These are phyloP conservation scores for Nomada ruficornis DNA, from an alignment of 2,888 invertebrate genomes.

Conservation along the genomic window DNA sequence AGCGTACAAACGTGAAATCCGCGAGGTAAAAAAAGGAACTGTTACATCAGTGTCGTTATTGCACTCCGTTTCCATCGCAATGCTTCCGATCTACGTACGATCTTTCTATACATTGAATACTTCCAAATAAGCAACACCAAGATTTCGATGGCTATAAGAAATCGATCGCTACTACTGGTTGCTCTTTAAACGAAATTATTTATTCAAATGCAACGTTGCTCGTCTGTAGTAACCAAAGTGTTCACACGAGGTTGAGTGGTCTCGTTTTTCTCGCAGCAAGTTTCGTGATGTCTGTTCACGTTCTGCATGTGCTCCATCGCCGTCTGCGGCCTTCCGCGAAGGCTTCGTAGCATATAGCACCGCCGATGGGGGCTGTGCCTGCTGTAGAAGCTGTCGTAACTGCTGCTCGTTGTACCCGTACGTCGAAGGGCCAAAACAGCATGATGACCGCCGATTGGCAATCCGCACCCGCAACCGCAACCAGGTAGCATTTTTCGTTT, in stretches of 20 bases:
- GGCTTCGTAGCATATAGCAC: constrained; percentile 76
- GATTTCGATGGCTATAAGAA: background rate
- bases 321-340: constrained; percentile 18
- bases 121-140: constrained; percentile 1
- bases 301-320: background rate
- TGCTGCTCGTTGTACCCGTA: constrained; percentile 77
- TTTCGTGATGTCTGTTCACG: constrained; percentile 18
- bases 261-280: constrained; percentile 28
- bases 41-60: background rate
- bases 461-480: constrained; percentile 59
- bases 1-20: too few species aligned
- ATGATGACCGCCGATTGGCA: constrained; percentile 52
- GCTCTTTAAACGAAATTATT: background rate
- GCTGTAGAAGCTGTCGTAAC: constrained; percentile 79
- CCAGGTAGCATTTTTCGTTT: constrained; percentile 58
- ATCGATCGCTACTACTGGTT: background rate
- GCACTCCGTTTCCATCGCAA: background rate
- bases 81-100: too few species aligned
- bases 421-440: constrained; percentile 63
- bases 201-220: constrained; percentile 23
- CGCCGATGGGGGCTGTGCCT: constrained; percentile 79
- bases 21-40: too few species aligned
- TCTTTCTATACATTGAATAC: constrained; percentile 17
- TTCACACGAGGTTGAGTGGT: constrained; percentile 24
- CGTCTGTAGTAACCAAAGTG: constrained; percentile 53